These are phyloP conservation scores for Stigmatopora argus DNA, from an alignment of 2,113 vertebrate species.

Conservation along the genomic window DNA sequence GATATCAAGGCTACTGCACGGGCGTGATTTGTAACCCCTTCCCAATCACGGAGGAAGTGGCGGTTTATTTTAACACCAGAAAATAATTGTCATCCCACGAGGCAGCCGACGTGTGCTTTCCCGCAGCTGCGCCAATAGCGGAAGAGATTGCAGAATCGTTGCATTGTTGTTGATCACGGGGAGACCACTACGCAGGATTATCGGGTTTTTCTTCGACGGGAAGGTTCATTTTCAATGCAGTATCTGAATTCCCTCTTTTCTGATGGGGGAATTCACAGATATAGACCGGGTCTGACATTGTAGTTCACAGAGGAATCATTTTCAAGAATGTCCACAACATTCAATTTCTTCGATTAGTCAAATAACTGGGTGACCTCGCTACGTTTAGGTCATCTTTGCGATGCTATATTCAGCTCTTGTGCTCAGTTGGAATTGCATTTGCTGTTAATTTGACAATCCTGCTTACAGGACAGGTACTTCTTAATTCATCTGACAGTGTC, in stretches of 20 bases:
- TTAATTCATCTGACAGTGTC: constrained; percentile 31
- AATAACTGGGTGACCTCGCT: constrained; percentile 45
- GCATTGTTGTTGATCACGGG: not conserved
- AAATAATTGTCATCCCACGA: constrained; percentile 6
- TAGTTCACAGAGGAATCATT: not conserved
- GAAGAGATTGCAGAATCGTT: constrained; percentile 6
- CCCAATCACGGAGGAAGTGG: constrained; percentile 1
- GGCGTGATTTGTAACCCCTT: constrained; percentile 1
- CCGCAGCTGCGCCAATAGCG: constrained; percentile 7
- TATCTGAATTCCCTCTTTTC: not conserved
- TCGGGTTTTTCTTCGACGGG: not conserved
- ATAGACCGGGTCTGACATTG: not conserved
- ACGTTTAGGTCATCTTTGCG: constrained; percentile 35
- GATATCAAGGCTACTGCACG: constrained; percentile 1
- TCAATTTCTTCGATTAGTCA: not conserved
- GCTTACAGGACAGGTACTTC: constrained; percentile 66
- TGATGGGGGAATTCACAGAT: not conserved
- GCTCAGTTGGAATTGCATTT: constrained; percentile 55
- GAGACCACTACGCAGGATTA: not conserved
- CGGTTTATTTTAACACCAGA: not conserved
- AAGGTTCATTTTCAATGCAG: not conserved
- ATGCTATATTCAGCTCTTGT: constrained; percentile 34
- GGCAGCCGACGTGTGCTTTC: constrained; percentile 6
- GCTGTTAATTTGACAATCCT: constrained; percentile 49
- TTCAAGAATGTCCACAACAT: not conserved